Evolutionary conservation across 1,140 invertebrate genomes (phyloP).

Genomic region (Drosophila sucinea): DNA sequence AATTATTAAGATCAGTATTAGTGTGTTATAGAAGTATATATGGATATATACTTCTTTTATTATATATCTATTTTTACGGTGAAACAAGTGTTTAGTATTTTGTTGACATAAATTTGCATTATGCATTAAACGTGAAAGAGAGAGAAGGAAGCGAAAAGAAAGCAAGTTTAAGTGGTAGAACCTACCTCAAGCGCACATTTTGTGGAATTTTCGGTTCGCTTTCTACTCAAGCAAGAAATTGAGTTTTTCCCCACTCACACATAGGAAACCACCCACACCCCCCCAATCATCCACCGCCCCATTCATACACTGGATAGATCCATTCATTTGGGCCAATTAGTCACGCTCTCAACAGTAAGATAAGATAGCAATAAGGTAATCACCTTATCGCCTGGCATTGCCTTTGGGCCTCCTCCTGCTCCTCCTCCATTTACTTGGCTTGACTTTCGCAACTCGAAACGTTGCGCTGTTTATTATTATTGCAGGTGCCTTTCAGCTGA

Average conservation of each 20-base stretch:
- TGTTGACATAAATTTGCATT: too few relatives aligned
- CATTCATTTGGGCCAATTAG: slow-evolving; percentile 70
- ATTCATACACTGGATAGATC: slow-evolving; percentile 13
- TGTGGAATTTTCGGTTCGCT: slow-evolving; percentile 19
- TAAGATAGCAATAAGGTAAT: slow-evolving; percentile 72
- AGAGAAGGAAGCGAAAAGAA: background rate
- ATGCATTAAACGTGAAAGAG: background rate
- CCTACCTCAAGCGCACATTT: slow-evolving; percentile 61
- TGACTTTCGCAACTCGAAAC: slow-evolving; percentile 55
- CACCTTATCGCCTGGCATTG: slow-evolving; percentile 69
- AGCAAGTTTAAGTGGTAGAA: slow-evolving; percentile 24
- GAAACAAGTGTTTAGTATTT: too few relatives aligned
- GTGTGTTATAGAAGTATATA: too few relatives aligned
- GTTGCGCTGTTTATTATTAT: slow-evolving; percentile 27
- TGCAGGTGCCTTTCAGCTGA: slow-evolving; percentile 57
- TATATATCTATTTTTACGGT: too few relatives aligned
- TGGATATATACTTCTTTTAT: too few relatives aligned
- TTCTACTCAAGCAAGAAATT: slow-evolving; percentile 37
- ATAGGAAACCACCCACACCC: background rate
- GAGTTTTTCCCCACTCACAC: slow-evolving; percentile 13
- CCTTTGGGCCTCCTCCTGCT: slow-evolving; percentile 38
- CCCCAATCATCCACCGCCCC: slow-evolving; percentile 23
- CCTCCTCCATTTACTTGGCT: slow-evolving; percentile 20
- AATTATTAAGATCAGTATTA: too few relatives aligned
- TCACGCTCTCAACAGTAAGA: slow-evolving; percentile 56